Evolutionary conservation across 1,140 invertebrate species (phyloP).

Genomic region (Drosophila navojoa): DNA sequence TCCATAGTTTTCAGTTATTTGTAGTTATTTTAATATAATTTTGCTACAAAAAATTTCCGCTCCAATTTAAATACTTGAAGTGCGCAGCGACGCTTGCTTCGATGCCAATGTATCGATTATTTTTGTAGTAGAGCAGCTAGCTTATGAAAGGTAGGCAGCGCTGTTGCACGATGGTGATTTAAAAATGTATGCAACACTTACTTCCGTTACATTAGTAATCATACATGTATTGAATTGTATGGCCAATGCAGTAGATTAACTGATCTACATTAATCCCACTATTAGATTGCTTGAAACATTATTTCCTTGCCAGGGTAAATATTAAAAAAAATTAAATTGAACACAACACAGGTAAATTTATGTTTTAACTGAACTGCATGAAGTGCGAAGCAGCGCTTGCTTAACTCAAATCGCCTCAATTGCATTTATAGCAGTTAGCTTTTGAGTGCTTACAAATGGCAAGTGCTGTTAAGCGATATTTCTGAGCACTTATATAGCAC

Average conservation of each 20-base stretch:
- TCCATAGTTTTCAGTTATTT: slow-evolving; percentile 25
- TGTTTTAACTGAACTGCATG: too few species aligned
- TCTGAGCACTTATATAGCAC: background rate
- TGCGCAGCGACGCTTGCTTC: slow-evolving; percentile 29
- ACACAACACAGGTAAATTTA: too few species aligned
- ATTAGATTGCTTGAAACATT: too few species aligned
- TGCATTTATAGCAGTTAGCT: background rate
- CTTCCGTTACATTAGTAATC: too few species aligned
- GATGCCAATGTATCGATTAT: slow-evolving; percentile 13
- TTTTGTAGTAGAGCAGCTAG: background rate
- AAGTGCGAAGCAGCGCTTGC: too few species aligned
- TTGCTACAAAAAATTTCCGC: slow-evolving; percentile 25
- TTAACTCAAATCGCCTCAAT: too few species aligned
- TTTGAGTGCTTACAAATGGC: background rate
- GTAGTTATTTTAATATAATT: background rate
- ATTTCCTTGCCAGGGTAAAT: too few species aligned
- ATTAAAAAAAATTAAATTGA: too few species aligned
- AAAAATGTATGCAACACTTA: too few species aligned
- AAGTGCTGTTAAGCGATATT: background rate
- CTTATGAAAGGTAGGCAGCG: background rate
- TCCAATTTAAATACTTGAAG: slow-evolving; percentile 34
- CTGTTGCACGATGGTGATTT: background rate
- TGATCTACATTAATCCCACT: too few species aligned
- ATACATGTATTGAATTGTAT: too few species aligned
- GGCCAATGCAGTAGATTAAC: too few species aligned